These are phyloP conservation scores for Micropterix aruncella DNA, from an alignment of 2,888 invertebrate species.

Conservation along the genomic window DNA sequence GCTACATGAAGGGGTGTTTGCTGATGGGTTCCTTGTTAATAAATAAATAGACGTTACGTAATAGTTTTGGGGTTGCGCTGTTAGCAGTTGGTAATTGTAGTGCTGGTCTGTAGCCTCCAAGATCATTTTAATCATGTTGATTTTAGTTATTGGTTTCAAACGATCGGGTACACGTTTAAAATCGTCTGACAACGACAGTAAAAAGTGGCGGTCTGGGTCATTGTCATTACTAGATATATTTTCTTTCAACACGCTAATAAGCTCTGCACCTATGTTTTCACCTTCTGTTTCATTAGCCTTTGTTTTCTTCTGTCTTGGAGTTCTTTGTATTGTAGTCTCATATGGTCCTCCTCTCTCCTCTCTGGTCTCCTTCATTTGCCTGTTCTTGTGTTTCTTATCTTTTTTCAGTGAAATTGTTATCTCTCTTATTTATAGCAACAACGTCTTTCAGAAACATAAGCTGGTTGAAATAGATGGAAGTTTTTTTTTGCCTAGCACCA, in stretches of 20 bases:
- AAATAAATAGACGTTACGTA: too few relatives aligned
- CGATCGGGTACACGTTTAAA: constrained; percentile 2
- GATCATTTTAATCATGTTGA: constrained; percentile 3
- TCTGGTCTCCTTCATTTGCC: constrained; percentile 2
- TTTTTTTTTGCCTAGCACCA: not conserved
- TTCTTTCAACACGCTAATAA: constrained; percentile 2
- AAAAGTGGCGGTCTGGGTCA: constrained; percentile 2
- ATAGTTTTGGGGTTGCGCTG: constrained; percentile 1
- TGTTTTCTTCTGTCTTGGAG: constrained; percentile 2
- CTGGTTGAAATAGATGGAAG: constrained; percentile 1
- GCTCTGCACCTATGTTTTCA: constrained; percentile 2
- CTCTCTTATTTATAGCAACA: constrained; percentile 2
- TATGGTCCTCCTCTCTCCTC: constrained; percentile 2
- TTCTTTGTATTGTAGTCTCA: not conserved
- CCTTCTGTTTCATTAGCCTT: constrained; percentile 1
- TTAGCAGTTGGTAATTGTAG: constrained; percentile 1
- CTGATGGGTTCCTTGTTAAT: constrained; percentile 1
- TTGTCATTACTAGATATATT: constrained; percentile 2
- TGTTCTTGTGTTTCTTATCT: constrained; percentile 1
- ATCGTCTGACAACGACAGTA: constrained; percentile 1
- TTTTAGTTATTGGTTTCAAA: constrained; percentile 1
- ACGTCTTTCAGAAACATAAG: constrained; percentile 2
- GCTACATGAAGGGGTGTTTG: constrained; percentile 2
- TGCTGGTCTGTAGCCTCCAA: constrained; percentile 2
- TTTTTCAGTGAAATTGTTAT: constrained; percentile 1